These are phyloP conservation scores for Caenorhabditis plicata DNA, from an alignment of 2,888 invertebrate species.

Conservation along the genomic window DNA sequence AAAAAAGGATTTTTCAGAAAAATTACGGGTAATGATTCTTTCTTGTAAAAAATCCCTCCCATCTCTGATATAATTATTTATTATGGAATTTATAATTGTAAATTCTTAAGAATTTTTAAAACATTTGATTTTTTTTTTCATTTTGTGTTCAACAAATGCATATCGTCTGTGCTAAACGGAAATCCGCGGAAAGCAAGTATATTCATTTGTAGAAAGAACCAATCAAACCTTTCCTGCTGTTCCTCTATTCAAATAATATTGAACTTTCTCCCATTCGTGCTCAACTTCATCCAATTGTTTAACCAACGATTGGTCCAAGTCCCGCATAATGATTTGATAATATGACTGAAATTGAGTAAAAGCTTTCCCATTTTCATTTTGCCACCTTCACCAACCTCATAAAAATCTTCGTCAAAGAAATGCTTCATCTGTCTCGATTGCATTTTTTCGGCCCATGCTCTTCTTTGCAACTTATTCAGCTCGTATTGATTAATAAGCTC, in stretches of 20 bases:
- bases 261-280: constrained; percentile 40
- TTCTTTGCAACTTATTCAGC: constrained; percentile 48
- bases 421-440: constrained; percentile 62
- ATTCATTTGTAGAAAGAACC: background rate
- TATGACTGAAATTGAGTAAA: constrained; percentile 43
- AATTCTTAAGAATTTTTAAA: too few species aligned
- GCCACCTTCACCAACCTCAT: constrained; percentile 42
- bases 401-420: constrained; percentile 64
- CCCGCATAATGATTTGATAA: constrained; percentile 55
- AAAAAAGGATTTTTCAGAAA: too few species aligned
- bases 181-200: background rate
- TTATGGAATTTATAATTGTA: too few species aligned
- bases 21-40: too few species aligned
- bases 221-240: constrained; percentile 31
- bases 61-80: too few species aligned
- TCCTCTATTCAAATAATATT: constrained; percentile 31
- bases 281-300: constrained; percentile 53
- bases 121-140: too few species aligned
- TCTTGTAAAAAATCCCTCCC: too few species aligned
- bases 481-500: constrained; percentile 58
- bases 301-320: constrained; percentile 57
- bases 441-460: constrained; percentile 65
- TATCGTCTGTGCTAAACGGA: too few species aligned
- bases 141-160: too few species aligned
- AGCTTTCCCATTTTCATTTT: background rate